These are phyloP conservation scores for Drosophila gaucha DNA, from an alignment of 2,888 invertebrate species.

Conservation along the genomic window DNA sequence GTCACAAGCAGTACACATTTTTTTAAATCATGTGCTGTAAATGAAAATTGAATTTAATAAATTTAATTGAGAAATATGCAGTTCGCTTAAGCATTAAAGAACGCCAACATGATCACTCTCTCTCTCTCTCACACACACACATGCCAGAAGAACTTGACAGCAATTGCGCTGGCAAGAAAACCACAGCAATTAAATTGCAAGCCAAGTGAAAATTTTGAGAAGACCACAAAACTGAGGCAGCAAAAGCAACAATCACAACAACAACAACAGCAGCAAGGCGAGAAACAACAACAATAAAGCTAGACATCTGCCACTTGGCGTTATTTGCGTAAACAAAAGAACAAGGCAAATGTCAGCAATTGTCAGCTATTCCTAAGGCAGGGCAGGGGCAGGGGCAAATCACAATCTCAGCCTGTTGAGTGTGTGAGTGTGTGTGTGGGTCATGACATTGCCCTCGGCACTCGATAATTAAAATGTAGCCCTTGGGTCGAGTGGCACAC, in stretches of 20 bases:
- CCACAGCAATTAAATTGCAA: slow-evolving; percentile 49
- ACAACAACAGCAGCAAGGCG: slow-evolving; percentile 9
- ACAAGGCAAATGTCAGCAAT: slow-evolving; percentile 55
- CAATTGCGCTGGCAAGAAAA: slow-evolving; percentile 9
- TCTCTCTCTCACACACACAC: neutral
- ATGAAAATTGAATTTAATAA: neutral
- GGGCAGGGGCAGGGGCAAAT: neutral
- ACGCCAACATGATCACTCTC: neutral
- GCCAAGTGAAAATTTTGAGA: slow-evolving; percentile 36
- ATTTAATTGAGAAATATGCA: neutral
- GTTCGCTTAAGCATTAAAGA: neutral
- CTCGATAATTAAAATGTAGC: slow-evolving; percentile 55
- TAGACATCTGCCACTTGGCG: slow-evolving; percentile 58
- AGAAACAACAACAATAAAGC: slow-evolving; percentile 25
- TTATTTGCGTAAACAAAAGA: slow-evolving; percentile 58
- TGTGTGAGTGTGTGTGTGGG: slow-evolving; percentile 13
- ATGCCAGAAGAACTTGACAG: neutral
- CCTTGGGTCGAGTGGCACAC: slow-evolving; percentile 21
- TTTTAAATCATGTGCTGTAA: too few species aligned
- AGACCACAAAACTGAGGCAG: slow-evolving; percentile 48
- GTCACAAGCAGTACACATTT: too few species aligned
- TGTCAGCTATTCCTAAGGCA: slow-evolving; percentile 17
- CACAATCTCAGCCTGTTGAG: slow-evolving; percentile 10
- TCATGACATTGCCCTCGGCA: slow-evolving; percentile 46
- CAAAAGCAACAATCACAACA: slow-evolving; percentile 18